These are phyloP conservation scores for Heliconius erato DNA, from an alignment of 2,888 invertebrate species.

Conservation along the genomic window DNA sequence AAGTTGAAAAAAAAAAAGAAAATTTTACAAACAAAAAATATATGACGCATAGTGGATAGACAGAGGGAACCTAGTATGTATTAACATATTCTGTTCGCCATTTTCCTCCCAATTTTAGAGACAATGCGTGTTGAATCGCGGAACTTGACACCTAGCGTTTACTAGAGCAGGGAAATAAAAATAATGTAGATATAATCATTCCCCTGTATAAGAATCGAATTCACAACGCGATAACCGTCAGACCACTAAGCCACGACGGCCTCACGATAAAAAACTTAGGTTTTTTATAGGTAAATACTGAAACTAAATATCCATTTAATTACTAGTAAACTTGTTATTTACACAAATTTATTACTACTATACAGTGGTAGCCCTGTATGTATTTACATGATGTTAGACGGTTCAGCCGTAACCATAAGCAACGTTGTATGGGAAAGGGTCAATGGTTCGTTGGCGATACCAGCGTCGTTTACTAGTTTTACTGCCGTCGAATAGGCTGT, in stretches of 20 bases:
- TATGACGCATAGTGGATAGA: too few species aligned
- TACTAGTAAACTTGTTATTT: too few species aligned
- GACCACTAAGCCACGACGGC: neutral
- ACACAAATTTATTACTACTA: neutral
- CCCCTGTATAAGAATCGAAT: neutral
- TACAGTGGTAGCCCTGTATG: neutral
- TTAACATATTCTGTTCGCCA: too few species aligned
- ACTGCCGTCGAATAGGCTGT: slow-evolving; percentile 22
- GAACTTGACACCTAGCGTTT: too few species aligned
- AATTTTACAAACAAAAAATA: too few species aligned
- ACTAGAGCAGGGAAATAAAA: too few species aligned
- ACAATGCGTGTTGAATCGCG: too few species aligned
- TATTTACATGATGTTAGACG: slow-evolving; percentile 18
- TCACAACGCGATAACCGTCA: neutral
- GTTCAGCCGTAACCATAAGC: neutral
- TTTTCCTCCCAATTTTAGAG: too few species aligned
- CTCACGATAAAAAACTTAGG: neutral
- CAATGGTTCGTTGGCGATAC: slow-evolving; percentile 29
- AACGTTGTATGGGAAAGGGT: slow-evolving; percentile 21
- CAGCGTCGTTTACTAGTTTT: slow-evolving; percentile 27
- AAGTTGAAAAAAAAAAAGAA: too few species aligned
- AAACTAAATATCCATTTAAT: neutral
- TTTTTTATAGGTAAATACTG: neutral
- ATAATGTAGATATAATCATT: too few species aligned
- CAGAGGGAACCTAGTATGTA: too few species aligned